phyloP scores from a whole-genome alignment of 2,888 invertebrate species.

The Congeria kusceri region DNA sequence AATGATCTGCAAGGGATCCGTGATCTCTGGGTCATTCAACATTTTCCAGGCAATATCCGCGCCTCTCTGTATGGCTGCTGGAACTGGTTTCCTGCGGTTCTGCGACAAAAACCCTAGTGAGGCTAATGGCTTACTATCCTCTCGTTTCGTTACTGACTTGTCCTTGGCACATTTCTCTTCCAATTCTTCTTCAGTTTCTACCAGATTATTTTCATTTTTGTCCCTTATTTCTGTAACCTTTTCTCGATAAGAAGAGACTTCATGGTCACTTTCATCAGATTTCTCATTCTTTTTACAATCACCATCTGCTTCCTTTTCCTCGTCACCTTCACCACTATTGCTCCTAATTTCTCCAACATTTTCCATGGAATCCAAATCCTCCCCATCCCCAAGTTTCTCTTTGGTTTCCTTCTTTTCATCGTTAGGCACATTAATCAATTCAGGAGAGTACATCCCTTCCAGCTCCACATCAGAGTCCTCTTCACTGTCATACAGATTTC shows the following conservation, averaged over 20 bases:
- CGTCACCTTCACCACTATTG: constrained; percentile 1
- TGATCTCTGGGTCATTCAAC: constrained; percentile 65
- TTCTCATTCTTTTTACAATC: constrained; percentile 17
- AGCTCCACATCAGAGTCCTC: constrained; percentile 41
- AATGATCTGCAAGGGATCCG: constrained; percentile 33
- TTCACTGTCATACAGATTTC: constrained; percentile 41
- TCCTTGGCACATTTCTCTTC: constrained; percentile 8
- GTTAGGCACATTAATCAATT: constrained; percentile 34
- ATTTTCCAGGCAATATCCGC: constrained; percentile 79
- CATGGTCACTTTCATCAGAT: neutral
- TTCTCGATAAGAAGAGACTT: no score
- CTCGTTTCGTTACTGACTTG: neutral
- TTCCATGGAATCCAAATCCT: neutral
- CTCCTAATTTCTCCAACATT: constrained; percentile 6
- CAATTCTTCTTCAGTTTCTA: no score
- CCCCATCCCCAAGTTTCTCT: constrained; percentile 1
- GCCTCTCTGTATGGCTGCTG: constrained; percentile 71
- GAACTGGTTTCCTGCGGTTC: constrained; percentile 61
- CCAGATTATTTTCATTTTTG: no score
- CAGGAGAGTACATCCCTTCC: constrained; percentile 32
- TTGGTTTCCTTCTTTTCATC: constrained; percentile 27
- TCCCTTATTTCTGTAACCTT: no score
- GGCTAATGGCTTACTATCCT: constrained; percentile 13
- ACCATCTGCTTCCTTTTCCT: constrained; percentile 30
- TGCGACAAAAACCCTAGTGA: constrained; percentile 24